Conservation (phyloP, 2,113 vertebrate genomes). For the Protomyctophum bolini region DNA sequence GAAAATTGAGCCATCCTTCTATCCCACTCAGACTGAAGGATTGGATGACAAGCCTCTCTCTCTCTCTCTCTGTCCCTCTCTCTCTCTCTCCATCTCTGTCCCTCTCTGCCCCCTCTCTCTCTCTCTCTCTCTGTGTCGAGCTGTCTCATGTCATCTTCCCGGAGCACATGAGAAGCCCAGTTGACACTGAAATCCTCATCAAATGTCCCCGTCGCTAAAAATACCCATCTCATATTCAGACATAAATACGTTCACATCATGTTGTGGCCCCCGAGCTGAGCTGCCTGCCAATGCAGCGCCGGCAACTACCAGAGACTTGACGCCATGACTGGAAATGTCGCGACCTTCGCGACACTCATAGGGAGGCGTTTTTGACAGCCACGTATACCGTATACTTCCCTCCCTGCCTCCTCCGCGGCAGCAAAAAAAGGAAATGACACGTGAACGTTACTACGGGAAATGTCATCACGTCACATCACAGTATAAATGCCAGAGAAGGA, state of each 20-base stretch:
- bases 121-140: slow-evolving; percentile 15
- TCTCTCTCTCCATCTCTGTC: too few species aligned
- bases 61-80: not conserved
- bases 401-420: not conserved
- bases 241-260: not conserved
- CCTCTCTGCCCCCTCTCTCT: not conserved
- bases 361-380: slow-evolving; percentile 11
- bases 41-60: slow-evolving; percentile 15
- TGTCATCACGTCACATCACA: too few species aligned
- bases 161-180: slow-evolving; percentile 20
- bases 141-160: slow-evolving; percentile 20
- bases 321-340: slow-evolving; percentile 19
- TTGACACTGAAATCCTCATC: slow-evolving; percentile 48
- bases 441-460: slow-evolving; percentile 43
- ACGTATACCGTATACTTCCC: too few species aligned
- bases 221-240: slow-evolving; percentile 33
- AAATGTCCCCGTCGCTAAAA: slow-evolving; percentile 41
- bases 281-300: not conserved
- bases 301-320: not conserved
- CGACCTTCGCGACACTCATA: slow-evolving; percentile 20
- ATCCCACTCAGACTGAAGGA: slow-evolving; percentile 1
- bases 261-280: not conserved
- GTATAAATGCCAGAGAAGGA: not conserved
- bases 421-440: slow-evolving; percentile 42
- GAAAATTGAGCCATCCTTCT: not conserved